These are phyloP conservation scores for Agrochola lota DNA, from an alignment of 2,888 invertebrate genomes.

Conservation along the genomic window DNA sequence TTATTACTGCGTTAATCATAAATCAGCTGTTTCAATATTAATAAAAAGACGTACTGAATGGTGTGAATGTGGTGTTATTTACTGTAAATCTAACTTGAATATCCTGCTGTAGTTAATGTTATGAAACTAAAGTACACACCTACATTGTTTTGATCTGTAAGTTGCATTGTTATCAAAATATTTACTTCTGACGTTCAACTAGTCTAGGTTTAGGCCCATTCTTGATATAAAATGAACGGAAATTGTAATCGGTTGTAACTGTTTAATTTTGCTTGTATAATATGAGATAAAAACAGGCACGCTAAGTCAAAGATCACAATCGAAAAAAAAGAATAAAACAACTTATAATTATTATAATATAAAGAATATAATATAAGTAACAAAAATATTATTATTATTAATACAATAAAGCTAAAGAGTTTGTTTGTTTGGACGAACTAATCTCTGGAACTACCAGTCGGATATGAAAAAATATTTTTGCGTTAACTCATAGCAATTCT, in stretches of 20 bases:
- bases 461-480: too few species aligned
- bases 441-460: too few species aligned
- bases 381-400: too few species aligned
- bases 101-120: not conserved
- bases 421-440: too few species aligned
- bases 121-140: not conserved
- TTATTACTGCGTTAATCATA: not conserved
- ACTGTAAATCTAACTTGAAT: constrained; percentile 8
- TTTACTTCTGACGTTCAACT: constrained; percentile 42
- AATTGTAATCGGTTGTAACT: constrained; percentile 2
- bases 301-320: constrained; percentile 12
- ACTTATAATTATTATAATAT: too few species aligned
- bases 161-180: constrained; percentile 45
- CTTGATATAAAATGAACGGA: constrained; percentile 1
- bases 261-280: not conserved
- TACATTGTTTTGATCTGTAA: constrained; percentile 40
- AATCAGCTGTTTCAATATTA: constrained; percentile 35
- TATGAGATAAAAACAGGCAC: constrained; percentile 20
- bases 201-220: not conserved
- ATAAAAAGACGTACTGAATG: not conserved
- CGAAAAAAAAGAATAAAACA: too few species aligned
- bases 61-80: constrained; percentile 1
- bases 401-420: too few species aligned
- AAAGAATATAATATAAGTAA: too few species aligned
- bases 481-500: too few species aligned